A percentile compares a stretch with the other conserved stretches of the same genome.
Evolutionary conservation across 1,140 invertebrate genomes (phyloP).

Genomic region (Lordiphosa mommai): DNA sequence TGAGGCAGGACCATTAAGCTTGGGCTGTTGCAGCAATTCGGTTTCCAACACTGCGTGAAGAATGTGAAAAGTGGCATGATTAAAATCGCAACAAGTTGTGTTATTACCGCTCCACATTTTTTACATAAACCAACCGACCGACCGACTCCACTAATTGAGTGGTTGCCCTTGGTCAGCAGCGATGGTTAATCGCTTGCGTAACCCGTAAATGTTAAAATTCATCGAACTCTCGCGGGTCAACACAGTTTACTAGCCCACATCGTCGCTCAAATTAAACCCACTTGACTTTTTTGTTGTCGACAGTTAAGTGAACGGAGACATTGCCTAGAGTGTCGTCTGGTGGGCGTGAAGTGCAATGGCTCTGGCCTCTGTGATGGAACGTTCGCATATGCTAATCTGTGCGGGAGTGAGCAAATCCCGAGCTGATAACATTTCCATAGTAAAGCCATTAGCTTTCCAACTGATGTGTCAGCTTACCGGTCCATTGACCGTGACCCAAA

Average conservation of each 20-base stretch:
- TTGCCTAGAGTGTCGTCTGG: neutral
- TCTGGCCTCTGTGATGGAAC: slow-evolving; percentile 16
- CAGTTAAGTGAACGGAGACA: slow-evolving; percentile 24
- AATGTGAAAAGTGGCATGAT: neutral
- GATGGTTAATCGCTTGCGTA: slow-evolving; percentile 26
- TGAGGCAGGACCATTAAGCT: slow-evolving; percentile 44
- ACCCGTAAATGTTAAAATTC: slow-evolving; percentile 51
- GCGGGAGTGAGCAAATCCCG: slow-evolving; percentile 12
- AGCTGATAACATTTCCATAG: slow-evolving; percentile 47
- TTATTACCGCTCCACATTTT: slow-evolving; percentile 6
- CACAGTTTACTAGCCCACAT: slow-evolving; percentile 43
- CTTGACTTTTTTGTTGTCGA: slow-evolving; percentile 42
- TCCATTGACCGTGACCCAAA: slow-evolving; percentile 75
- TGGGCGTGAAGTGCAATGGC: slow-evolving; percentile 3
- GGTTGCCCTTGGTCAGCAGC: slow-evolving; percentile 55
- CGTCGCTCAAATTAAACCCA: slow-evolving; percentile 32
- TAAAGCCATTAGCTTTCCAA: slow-evolving; percentile 19
- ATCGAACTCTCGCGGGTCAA: slow-evolving; percentile 58
- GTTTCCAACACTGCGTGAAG: slow-evolving; percentile 73
- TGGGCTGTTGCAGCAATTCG: slow-evolving; percentile 62
- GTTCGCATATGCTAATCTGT: slow-evolving; percentile 25
- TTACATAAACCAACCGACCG: neutral
- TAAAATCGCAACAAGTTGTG: slow-evolving; percentile 34
- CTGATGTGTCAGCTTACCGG: slow-evolving; percentile 27
- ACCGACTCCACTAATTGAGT: slow-evolving; percentile 47